Evolutionary conservation across 1,140 invertebrate species (phyloP).

Genomic region (Hyles euphorbiae): DNA sequence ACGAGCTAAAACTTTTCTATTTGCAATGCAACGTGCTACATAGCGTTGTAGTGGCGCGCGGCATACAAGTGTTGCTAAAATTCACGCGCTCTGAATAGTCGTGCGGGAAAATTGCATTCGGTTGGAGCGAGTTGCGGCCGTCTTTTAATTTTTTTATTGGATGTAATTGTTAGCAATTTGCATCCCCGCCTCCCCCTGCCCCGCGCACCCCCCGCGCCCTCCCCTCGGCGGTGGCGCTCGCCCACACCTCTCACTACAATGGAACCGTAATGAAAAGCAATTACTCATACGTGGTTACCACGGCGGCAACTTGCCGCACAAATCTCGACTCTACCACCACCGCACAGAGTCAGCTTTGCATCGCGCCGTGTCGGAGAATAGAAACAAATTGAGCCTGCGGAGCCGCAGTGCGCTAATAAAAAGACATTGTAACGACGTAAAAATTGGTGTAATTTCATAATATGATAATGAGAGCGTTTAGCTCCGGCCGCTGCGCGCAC

Average conservation of each 20-base stretch:
- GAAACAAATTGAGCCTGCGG: conserved; percentile 65
- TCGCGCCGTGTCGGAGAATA: conserved; percentile 39
- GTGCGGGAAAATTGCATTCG: too few species aligned
- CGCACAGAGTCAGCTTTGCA: conserved; percentile 21
- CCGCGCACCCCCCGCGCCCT: conserved; percentile 10
- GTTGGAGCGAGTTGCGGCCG: conserved; percentile 3
- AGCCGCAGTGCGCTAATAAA: conserved; percentile 62
- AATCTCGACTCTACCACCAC: conserved; percentile 22
- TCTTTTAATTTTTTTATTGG: conserved; percentile 68
- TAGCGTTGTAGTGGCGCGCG: too few species aligned
- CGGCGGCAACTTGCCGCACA: conserved; percentile 8
- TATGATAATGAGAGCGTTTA: conserved; percentile 23
- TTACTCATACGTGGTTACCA: conserved; percentile 69
- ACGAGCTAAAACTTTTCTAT: too few species aligned
- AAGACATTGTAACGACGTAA: conserved; percentile 56
- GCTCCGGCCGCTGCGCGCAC: too few species aligned
- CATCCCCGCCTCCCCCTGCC: conserved; percentile 13
- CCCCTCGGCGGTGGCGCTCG: background rate
- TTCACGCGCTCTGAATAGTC: too few species aligned
- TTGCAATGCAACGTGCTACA: too few species aligned
- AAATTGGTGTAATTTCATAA: conserved; percentile 71
- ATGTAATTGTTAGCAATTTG: conserved; percentile 69
- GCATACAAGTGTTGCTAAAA: too few species aligned
- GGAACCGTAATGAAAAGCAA: conserved; percentile 69
- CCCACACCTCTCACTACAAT: conserved; percentile 58